Evolutionary conservation across 2,888 invertebrate genomes (phyloP).

Genomic region (Sussaba pulchella): DNA sequence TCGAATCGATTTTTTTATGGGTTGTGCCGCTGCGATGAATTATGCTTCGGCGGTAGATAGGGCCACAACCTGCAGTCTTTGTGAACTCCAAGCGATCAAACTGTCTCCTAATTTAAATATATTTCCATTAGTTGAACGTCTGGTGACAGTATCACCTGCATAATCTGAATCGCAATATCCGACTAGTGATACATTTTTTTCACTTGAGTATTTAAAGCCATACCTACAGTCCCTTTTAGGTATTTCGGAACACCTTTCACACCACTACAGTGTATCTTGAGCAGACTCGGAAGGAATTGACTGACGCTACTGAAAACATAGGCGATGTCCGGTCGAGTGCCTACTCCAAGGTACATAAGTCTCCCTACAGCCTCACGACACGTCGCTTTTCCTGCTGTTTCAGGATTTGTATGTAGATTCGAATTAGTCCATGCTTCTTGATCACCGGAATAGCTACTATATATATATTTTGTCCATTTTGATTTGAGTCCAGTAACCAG

Average conservation of each 20-base stretch:
- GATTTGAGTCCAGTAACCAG: conserved; percentile 30
- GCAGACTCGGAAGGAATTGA: conserved; percentile 15
- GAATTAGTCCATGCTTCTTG: conserved; percentile 21
- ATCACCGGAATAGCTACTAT: conserved; percentile 34
- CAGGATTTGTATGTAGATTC: background rate
- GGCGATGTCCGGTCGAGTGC: conserved; percentile 32
- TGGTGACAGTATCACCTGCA: conserved; percentile 17
- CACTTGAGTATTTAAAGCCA: conserved; percentile 19
- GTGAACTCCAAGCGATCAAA: conserved; percentile 58
- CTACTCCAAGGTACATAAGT: conserved; percentile 23
- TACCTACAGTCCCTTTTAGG: conserved; percentile 32
- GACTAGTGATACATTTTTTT: background rate
- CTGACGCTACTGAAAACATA: conserved; percentile 14
- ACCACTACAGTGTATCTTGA: conserved; percentile 28
- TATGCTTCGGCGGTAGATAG: too few species aligned
- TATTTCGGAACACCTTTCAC: conserved; percentile 43
- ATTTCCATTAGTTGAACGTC: conserved; percentile 59
- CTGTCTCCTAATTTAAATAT: conserved; percentile 36
- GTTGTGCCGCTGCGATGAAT: conserved; percentile 3
- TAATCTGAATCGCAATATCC: conserved; percentile 30
- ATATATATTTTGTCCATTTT: conserved; percentile 37
- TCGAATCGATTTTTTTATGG: conserved; percentile 65
- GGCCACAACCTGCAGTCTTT: conserved; percentile 58
- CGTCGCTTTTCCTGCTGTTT: conserved; percentile 6
- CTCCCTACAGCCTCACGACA: conserved; percentile 38